Evolutionary conservation across 2,797 vertebrate species (phyloP), one percentile per base, ranked within the genome.

Genomic region (Hydrolagus colliei): DNA sequence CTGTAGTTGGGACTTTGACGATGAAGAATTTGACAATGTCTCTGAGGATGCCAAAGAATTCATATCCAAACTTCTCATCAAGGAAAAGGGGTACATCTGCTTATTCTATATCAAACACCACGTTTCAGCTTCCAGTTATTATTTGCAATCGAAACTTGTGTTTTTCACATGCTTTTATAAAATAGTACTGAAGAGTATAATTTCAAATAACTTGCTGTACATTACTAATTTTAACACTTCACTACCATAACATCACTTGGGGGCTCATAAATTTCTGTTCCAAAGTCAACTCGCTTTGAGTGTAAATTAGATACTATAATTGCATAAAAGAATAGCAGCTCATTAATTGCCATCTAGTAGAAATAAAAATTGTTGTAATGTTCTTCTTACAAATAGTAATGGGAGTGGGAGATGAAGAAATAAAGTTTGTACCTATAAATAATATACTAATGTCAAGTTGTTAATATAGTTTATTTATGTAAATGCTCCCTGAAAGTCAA

Each of bases 41-140:
- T 98, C 98, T 0, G 96, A 96, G 1, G 94, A 97, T 87, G 97
- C 96, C 88, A 97, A 96, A 91, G 98, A 98, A 90, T 99, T 99
- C 90, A 96, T 99, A 90, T 94, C 95, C 20, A 97, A 94, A 62
- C 95, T 99, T 89, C 94, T 99, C 88, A 94, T 98, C 88, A 99
- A 98, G 91, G 97, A 96, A 91, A 99, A 99, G 89, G 96, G 96
- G 98, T 99, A 94, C 62, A 13, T 77, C 71, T 9, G 78, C 72
- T 10, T 13, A 7, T 59, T 67, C 61, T 4, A 0, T 2, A 61
- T 9, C 22, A 18, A 10, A 52, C 52, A 52, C 22, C 10, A 13
- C 1, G 10, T 27, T 27, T 14, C 59, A 65, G 62, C 7, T 80
- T 61, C 16, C 52, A 77, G 22, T 3, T 20, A 10, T 35, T 65